Evolutionary conservation across 2,113 vertebrate genomes (phyloP), one percentile per base, ranked within the genome.

Genomic region (Leucoraja erinaceus): DNA sequence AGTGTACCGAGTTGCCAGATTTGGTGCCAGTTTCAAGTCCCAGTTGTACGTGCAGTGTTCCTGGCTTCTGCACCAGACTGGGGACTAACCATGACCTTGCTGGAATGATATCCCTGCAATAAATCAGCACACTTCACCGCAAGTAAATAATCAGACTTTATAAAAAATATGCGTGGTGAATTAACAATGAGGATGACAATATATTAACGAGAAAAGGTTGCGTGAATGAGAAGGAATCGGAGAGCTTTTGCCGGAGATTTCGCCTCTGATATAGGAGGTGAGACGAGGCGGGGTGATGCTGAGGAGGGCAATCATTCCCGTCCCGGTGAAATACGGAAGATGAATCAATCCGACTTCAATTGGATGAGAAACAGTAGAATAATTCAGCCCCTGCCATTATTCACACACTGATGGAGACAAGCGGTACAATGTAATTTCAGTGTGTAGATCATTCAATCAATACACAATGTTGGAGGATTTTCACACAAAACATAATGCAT

Each of bases 271-370:
- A 10, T 25, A 59, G 54, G 54, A 59, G 22, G 6, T 6, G 8
- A 77, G n/a, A n/a, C 8, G 2, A 31, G n/a, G 20, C 11, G 7
- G 6, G 54, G 9, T 2, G 10, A 83, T 8, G 22, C 5, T 9
- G 83, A 18, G 83, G 31, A 63, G 10, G n/a, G 12, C 0, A 12
- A 66, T 66, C 83, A 88, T 88, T 88, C 16, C 28, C 31, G 12
- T 63, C 83, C 18, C 11, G 59, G 28, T 66, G 28, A 86, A 31
- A 86, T 86, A 16, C 28, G n/a, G 3, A 56, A 63, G 83, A 86
- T n/a, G 83, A 88, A 88, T 88, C 83, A 88, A 88, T 88, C 83
- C 61, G 28, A 31, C 38, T 88, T 88, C 61, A n/a, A 63, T 88
- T 88, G 83, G 83, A 18, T 63, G 83, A 18, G 83, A 88, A 31